Base-by-base conservation (phyloP, 92 coral and sea anemone genomes). In the Umimayanthus chanpuru region DNA sequence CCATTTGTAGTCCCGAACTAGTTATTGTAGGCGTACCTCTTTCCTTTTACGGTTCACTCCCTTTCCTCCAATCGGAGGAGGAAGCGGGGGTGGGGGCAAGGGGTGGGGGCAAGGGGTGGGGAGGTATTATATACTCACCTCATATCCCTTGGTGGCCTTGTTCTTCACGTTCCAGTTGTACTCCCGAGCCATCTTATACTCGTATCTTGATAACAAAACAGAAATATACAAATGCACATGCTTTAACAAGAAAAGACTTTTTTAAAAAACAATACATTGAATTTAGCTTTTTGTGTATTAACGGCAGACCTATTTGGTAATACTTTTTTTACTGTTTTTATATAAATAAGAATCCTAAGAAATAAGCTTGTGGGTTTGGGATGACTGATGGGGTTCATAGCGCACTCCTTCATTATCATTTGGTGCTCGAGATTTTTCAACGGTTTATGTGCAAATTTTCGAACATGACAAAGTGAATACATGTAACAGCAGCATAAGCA, bases 121-220 rank as follows among this genome's bases (percentile, higher is more conserved):
- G 21, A 43, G 73, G 30, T 16, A 64, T 30, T 4, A n/a, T 23
- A n/a, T 29, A 49, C 90, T 25, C 47, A 94, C 99, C 96, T 97
- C 99, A 38, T 97, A 97, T 56, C 99, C 99, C 87, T 97, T 95
- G 64, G 98, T 95, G 73, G 99, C 95, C 80, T 97, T 97, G 91
- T 97, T 97, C 89, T 95, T 95, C 29, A 97, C 99, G 85, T 95
- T 97, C 99, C 99, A 97, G 89, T 97, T 97, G 85, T 97, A 97
- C 81, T 97, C 99, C 20, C 99, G 93, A 32, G 99, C 99, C 99
- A 97, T 97, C 89, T 97, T 97, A 92, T 97, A 97, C 56, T 93
- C 94, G 85, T 97, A 97, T 32, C 99, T 97, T 72, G 2, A 56
- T 32, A 81, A 55, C 29, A 70, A 44, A 82, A 83, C 40, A 81